A percentile compares a stretch with the other conserved stretches of the same genome.
phyloP scores from a whole-genome alignment of 2,888 invertebrate species.

The Macrostomum cliftonense region DNA sequence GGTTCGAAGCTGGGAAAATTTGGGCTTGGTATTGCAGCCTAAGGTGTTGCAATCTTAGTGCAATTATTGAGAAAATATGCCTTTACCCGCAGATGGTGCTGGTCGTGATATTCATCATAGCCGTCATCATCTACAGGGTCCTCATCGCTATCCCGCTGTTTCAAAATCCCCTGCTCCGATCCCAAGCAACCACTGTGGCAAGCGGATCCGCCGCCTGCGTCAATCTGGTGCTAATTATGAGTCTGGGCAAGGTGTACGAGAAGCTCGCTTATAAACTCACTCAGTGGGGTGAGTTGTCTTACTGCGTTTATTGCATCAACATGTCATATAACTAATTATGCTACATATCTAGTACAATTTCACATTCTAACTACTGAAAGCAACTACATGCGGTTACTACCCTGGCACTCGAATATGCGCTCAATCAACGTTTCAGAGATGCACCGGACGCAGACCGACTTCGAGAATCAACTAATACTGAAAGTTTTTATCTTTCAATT shows the following conservation, averaged over 20 bases:
- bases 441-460: conserved; percentile 37
- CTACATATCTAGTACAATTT: no score
- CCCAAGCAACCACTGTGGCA: conserved; percentile 41
- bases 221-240: conserved; percentile 44
- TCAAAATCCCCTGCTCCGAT: conserved; percentile 34
- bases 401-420: no score
- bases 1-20: no score
- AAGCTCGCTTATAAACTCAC: conserved; percentile 42
- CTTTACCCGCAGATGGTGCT: conserved; percentile 40
- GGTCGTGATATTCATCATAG: conserved; percentile 44
- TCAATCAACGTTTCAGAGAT: conserved; percentile 35
- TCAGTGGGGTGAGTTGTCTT: conserved; percentile 41
- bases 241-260: conserved; percentile 43
- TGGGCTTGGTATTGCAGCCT: no score
- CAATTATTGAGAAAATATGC: no score
- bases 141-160: conserved; percentile 43
- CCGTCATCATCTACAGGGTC: conserved; percentile 44
- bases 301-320: no score
- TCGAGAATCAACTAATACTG: conserved; percentile 36
- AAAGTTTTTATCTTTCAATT: conserved; percentile 39
- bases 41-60: no score
- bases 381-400: no score
- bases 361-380: no score
- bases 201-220: conserved; percentile 42
- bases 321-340: no score